A percentile compares a stretch with the other conserved stretches of the same genome.
phyloP scores from a whole-genome alignment of 30 jellyfish, hydroid and myxozoan genomes.

The Cassiopea andromeda region DNA sequence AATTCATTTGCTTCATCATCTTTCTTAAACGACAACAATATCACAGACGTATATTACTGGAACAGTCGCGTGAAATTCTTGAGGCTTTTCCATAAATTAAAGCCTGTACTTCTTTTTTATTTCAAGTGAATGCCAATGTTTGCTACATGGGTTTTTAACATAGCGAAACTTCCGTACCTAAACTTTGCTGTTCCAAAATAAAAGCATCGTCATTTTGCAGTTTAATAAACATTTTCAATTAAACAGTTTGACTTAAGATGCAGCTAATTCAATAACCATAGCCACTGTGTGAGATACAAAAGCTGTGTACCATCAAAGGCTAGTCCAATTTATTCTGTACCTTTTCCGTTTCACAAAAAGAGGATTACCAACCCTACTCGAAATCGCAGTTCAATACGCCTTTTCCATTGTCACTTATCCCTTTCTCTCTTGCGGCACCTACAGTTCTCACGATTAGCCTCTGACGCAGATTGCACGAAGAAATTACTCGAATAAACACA shows the following conservation, averaged over 20 bases:
- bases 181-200: constrained; percentile 4
- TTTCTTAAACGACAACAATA: no score
- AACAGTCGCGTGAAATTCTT: no score
- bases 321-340: constrained; percentile 58
- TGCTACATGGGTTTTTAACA: no score
- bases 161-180: background rate
- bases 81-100: no score
- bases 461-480: background rate
- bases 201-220: background rate
- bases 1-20: background rate
- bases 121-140: no score
- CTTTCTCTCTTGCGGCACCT: constrained; percentile 19
- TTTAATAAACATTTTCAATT: constrained; percentile 6
- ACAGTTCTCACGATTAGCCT: constrained; percentile 21
- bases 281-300: constrained; percentile 51
- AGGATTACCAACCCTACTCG: constrained; percentile 27
- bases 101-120: no score
- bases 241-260: constrained; percentile 27
- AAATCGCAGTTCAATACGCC: constrained; percentile 13
- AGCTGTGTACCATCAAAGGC: constrained; percentile 5
- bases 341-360: constrained; percentile 43
- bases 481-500: background rate
- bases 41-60: no score
- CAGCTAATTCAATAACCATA: constrained; percentile 25
- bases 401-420: background rate